Percentiles rank a stretch among this genome's conserved stretches.
Evolutionary conservation across 2,797 vertebrate species (phyloP).

Genomic region (Poecile montanus): DNA sequence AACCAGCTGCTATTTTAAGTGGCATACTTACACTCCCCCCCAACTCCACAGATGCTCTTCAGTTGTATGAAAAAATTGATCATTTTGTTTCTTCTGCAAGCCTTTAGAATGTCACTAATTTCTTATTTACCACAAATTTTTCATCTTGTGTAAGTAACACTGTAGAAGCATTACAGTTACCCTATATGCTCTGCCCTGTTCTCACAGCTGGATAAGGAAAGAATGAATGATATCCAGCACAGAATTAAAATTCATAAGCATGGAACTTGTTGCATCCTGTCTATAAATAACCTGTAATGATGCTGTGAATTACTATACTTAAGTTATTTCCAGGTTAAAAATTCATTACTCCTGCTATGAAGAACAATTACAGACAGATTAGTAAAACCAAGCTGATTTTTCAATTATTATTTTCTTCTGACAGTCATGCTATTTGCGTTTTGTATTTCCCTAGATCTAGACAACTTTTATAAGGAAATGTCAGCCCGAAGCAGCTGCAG

Average conservation of each 20-base stretch:
- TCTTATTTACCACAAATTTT: conserved; percentile 27
- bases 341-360: not conserved
- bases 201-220: conserved; percentile 48
- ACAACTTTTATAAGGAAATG: conserved; percentile 39
- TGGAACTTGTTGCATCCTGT: not conserved
- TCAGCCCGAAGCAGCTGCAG: not conserved
- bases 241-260: conserved; percentile 37
- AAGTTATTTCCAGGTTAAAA: conserved; percentile 44
- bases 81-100: conserved; percentile 22
- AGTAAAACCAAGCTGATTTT: conserved; percentile 34
- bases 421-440: not conserved
- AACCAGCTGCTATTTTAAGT: conserved; percentile 52
- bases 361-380: conserved; percentile 13
- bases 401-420: conserved; percentile 49
- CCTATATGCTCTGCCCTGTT: not conserved
- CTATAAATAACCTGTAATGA: conserved; percentile 31
- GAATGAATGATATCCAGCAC: conserved; percentile 29
- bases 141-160: not conserved
- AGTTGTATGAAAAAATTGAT: conserved; percentile 23
- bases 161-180: not conserved
- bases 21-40: not conserved
- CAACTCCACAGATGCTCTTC: not conserved
- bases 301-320: conserved; percentile 7
- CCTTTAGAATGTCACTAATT: conserved; percentile 39
- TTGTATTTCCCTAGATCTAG: not conserved